Percentiles rank a stretch among this genome's conserved stretches.
Conservation (phyloP, 2,888 invertebrate genomes). For the Nemapogon koenigi region DNA sequence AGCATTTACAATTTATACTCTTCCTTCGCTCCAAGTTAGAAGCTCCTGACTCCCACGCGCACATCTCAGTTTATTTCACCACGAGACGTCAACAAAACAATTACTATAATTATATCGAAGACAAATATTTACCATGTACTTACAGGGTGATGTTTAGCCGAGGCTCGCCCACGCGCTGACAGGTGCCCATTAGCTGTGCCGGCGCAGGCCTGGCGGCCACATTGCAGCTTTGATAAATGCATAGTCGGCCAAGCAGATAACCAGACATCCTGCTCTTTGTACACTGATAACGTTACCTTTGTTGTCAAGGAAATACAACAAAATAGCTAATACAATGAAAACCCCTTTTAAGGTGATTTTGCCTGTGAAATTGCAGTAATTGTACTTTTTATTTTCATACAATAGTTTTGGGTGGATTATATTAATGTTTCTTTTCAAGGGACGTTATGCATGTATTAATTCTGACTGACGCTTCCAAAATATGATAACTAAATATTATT, state of each 20-base stretch:
- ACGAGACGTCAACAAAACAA: slow-evolving; percentile 21
- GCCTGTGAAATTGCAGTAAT: too few species aligned
- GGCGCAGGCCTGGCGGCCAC: slow-evolving; percentile 31
- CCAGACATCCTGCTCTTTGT: slow-evolving; percentile 25
- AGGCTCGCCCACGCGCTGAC: slow-evolving; percentile 46
- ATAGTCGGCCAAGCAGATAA: slow-evolving; percentile 28
- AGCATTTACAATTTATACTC: too few species aligned
- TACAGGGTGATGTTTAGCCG: slow-evolving; percentile 45
- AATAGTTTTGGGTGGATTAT: too few species aligned
- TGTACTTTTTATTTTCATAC: too few species aligned
- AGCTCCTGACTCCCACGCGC: slow-evolving; percentile 8
- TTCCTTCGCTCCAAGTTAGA: too few species aligned
- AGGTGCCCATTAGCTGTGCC: slow-evolving; percentile 37
- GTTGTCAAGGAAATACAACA: too few species aligned
- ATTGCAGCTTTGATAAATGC: slow-evolving; percentile 28
- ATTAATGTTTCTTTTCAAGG: too few species aligned
- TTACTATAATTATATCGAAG: slow-evolving; percentile 50
- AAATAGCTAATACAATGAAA: too few species aligned
- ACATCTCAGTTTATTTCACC: not conserved
- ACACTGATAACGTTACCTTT: slow-evolving; percentile 6
- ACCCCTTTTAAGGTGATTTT: too few species aligned
- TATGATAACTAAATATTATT: too few species aligned
- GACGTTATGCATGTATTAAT: too few species aligned
- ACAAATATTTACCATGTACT: slow-evolving; percentile 52
- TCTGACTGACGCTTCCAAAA: too few species aligned